Base-by-base conservation (phyloP, 2,888 invertebrate species). In the Drosophila tanythrix region DNA sequence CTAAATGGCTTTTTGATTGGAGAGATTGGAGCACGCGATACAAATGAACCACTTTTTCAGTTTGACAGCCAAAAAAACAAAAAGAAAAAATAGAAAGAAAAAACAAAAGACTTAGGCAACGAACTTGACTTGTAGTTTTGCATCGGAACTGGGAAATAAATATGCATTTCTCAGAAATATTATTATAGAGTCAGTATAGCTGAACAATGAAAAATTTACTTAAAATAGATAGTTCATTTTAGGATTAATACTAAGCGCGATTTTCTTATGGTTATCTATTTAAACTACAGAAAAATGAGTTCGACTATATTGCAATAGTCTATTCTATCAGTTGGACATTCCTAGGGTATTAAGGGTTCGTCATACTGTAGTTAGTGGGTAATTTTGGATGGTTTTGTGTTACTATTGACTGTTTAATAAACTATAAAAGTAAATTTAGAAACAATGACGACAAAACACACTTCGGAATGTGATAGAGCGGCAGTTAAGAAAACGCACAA, bases 1-100 rank as follows among this genome's bases (percentile, higher is more conserved):
- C 70, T 83, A 88, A 88, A 90, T 90, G 85, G 89, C 79, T 90
- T 88, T 88, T 88, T 90, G 90, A 90, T 90, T 88, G 90, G 82
- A 74, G 76, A 90, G 88, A 82, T 86, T 83, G 89, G 79, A 72
- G 59, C 67, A 70, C 69, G 70, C 76, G 78, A 88, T 85, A 81
- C 71, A 85, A 85, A 79, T 89, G 83, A 77, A 89, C 81, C 86
- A 89, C 88, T 82, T 86, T 84, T 89, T 84, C 88, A 84, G 83
- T 75, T 81, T 85, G 86, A 88, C 86, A 89, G 88, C 61, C 48
- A 29, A 46, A 58, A 48, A 35, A 18, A 67, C 29, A 69, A 69
- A 38, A 62, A 63, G 67, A 63, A 21, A 48, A n/a, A 13, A 43
- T 11, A 21, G 15, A 11, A 35, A 40, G 10, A 35, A 35, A 48